phyloP scores from a whole-genome alignment of 1,140 invertebrate genomes.

The Ectropis grisescens region DNA sequence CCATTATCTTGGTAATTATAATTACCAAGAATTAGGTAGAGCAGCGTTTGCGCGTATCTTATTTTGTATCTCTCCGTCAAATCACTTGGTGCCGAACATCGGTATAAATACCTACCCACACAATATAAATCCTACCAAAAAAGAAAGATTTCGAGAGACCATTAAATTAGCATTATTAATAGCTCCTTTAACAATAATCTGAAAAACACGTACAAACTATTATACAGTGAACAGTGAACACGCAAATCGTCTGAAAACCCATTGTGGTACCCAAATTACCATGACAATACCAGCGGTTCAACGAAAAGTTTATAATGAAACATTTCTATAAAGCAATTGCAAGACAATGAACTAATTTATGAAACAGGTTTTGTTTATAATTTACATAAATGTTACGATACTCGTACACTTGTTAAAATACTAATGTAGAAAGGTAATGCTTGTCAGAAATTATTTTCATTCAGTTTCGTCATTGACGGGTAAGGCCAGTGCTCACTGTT shows the following conservation, averaged over 20 bases:
- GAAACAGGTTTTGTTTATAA: not conserved
- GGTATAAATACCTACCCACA: too few species aligned
- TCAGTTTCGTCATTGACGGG: not conserved
- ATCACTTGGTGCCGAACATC: too few species aligned
- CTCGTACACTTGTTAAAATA: not conserved
- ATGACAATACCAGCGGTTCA: conserved; percentile 21
- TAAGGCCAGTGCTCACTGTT: too few species aligned
- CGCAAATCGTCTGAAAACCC: conserved; percentile 10
- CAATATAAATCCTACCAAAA: too few species aligned
- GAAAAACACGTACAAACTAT: conserved; percentile 13
- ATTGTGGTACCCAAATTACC: conserved; percentile 14
- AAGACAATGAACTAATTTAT: conserved; percentile 23
- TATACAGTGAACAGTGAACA: conserved; percentile 5
- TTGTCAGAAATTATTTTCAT: not conserved
- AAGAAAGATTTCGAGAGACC: too few species aligned
- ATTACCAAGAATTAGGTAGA: too few species aligned
- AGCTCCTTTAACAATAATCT: conserved; percentile 8
- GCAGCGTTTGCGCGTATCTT: too few species aligned
- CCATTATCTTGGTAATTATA: too few species aligned
- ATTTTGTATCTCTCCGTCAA: too few species aligned
- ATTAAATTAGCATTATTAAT: conserved; percentile 26
- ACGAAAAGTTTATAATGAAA: conserved; percentile 6
- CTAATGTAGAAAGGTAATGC: not conserved
- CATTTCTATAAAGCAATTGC: conserved; percentile 11
- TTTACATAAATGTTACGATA: not conserved